Base-by-base conservation (phyloP, 2,888 invertebrate genomes). In the Acronicta alni region DNA sequence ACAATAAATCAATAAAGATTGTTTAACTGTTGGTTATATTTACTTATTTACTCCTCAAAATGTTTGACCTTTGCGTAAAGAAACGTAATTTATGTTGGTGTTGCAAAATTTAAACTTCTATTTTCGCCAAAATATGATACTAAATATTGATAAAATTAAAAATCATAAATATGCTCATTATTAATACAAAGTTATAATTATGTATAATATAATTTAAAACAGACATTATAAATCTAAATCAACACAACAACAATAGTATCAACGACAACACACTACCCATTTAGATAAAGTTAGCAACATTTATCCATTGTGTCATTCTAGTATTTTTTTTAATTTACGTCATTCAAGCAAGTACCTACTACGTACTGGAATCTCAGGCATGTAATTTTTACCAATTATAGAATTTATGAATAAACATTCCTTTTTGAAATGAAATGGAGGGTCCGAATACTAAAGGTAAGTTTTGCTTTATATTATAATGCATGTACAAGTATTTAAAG, bases 401-500 rank as follows among this genome's bases (percentile, higher is more conserved):
- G 67, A 79, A 71, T 81, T 76, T 71, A 72, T 77, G 67, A 78
- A 70, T 77, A 75, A 64, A 58, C 54, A 69, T 74, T 57, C 45
- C 54, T 80, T 82, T 68, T 85, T 87, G 89, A 85, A 84, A 92
- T 90, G 89, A 91, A 89, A 93, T 93, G 93, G 93, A 93, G 85
- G 86, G 77, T 82, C 74, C 83, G 72, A 87, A 86, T 70, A 57
- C 57, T 72, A 90, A 88, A 85, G 90, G 93, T 91, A 79, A 81
- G 83, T 79, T 49, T 49, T 39, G 9, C 37, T 43, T 32, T 46
- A n/a, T 0, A 2, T 39, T 51, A 30, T 45, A 35, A 47, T 7
- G 1, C 14, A 1, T 35, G 64, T 48, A 39, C 12, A 12, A 41
- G 26, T 30, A 41, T 37, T 44, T 53, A 37, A 45, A 39, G 9